Evolutionary conservation across 1,140 invertebrate genomes (phyloP).

Genomic region (Berghia stephanieae): DNA sequence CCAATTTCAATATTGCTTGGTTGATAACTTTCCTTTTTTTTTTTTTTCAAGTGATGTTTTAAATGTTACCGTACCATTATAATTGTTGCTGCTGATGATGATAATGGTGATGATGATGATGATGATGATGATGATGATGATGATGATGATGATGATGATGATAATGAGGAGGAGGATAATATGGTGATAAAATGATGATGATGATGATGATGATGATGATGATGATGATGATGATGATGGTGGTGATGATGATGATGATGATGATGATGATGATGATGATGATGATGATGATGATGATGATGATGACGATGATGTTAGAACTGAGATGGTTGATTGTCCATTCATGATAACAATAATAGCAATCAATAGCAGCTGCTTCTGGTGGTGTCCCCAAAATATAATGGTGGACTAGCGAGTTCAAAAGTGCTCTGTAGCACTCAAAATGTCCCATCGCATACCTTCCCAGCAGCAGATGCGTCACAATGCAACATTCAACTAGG

Average conservation of each 20-base stretch:
- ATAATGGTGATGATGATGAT: slow-evolving; percentile 13
- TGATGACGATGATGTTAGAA: background rate
- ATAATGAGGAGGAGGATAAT: background rate
- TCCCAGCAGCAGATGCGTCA: no score
- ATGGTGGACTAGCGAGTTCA: background rate
- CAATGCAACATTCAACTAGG: no score
- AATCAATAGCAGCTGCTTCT: background rate
- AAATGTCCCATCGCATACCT: no score
- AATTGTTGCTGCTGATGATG: no score
- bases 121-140: slow-evolving; percentile 23
- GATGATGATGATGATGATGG: background rate
- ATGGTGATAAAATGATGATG: background rate
- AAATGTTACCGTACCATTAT: no score
- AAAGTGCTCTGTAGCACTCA: background rate
- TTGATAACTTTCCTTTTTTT: no score
- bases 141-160: background rate
- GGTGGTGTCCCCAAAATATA: background rate
- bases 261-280: background rate
- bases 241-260: slow-evolving; percentile 1
- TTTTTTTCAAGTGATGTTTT: no score
- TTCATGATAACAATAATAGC: background rate
- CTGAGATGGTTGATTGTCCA: no score
- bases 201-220: slow-evolving; percentile 13
- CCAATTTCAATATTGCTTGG: no score
- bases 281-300: slow-evolving; percentile 13